phyloP scores from a whole-genome alignment of 2,797 vertebrate species.

The Lacerta agilis region DNA sequence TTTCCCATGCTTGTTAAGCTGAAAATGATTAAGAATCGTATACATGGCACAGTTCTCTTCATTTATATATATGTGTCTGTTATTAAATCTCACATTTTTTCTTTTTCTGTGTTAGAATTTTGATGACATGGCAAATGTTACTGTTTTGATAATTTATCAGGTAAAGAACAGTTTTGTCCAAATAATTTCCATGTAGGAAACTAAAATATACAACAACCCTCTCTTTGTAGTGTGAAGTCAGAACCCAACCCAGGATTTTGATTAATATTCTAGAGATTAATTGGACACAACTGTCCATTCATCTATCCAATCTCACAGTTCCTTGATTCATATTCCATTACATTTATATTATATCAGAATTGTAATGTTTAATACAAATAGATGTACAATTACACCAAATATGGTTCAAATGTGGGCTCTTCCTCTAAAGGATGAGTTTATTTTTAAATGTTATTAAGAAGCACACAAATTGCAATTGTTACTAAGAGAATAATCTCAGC shows the following conservation, averaged over 20 bases:
- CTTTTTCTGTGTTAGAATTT: neutral
- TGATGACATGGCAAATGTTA: neutral
- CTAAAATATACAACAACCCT: neutral
- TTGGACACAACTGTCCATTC: neutral
- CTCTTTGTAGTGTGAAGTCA: constrained; percentile 5
- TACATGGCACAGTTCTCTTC: neutral
- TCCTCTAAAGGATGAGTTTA: constrained; percentile 44
- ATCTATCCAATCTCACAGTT: constrained; percentile 23
- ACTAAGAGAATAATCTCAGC: constrained; percentile 15
- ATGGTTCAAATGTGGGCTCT: constrained; percentile 41
- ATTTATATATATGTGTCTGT: constrained; percentile 1
- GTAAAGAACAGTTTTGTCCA: neutral
- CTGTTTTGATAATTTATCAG: neutral
- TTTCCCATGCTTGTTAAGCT: neutral
- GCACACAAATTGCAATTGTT: constrained; percentile 42
- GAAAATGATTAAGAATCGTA: constrained; percentile 23
- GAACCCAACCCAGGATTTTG: neutral
- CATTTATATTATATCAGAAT: neutral
- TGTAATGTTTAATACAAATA: neutral
- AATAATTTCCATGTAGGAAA: neutral
- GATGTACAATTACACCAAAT: constrained; percentile 14
- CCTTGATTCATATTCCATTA: constrained; percentile 24
- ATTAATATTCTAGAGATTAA: constrained; percentile 11
- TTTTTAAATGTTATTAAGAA: neutral
- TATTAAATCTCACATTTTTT: neutral